Percentiles rank a stretch among this genome's conserved stretches.
These are phyloP conservation scores for Elgonia sp. DNA, from an alignment of 2,888 invertebrate genomes.

Conservation along the genomic window DNA sequence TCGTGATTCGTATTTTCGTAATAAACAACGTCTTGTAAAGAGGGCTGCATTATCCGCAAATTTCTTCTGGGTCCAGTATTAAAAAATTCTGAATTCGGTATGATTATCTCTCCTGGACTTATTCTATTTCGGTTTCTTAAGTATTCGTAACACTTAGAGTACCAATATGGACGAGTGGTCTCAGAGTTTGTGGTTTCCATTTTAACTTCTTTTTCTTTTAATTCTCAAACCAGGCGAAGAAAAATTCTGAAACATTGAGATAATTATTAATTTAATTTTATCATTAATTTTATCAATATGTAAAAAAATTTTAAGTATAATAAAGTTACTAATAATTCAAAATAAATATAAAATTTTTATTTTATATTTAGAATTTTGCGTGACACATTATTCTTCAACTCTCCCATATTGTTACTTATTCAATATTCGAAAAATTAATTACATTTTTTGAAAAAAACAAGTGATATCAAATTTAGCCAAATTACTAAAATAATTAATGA, in stretches of 20 bases:
- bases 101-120: conserved; percentile 82
- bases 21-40: conserved; percentile 80
- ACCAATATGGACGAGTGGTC: conserved; percentile 79
- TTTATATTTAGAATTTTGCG: no score
- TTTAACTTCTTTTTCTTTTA: not conserved
- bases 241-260: not conserved
- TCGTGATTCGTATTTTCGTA: conserved; percentile 81
- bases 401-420: no score
- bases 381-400: no score
- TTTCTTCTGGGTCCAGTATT: conserved; percentile 84
- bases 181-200: conserved; percentile 75
- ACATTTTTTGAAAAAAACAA: no score
- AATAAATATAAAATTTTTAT: no score
- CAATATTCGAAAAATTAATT: no score
- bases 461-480: no score
- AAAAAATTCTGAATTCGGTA: conserved; percentile 85
- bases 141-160: conserved; percentile 82
- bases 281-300: not conserved
- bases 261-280: not conserved
- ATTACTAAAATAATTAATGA: no score
- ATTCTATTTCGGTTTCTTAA: conserved; percentile 84
- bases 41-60: conserved; percentile 81
- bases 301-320: no score
- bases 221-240: not conserved
- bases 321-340: no score